phyloP scores from a whole-genome alignment of 2,113 vertebrate species.

The Tympanuchus pallidicinctus region DNA sequence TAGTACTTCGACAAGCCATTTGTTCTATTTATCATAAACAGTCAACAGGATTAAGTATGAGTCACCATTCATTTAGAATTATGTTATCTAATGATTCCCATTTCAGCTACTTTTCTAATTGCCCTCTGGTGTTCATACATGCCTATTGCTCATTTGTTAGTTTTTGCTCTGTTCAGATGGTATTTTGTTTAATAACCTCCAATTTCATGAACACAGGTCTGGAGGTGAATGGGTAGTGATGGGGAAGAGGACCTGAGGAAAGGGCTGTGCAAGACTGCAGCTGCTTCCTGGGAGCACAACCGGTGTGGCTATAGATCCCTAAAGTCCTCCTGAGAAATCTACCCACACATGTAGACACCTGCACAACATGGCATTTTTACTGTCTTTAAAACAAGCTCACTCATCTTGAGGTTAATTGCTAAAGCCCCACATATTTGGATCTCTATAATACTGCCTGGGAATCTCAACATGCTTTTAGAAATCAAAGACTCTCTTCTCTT shows the following conservation, averaged over 20 bases:
- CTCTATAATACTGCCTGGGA: background rate
- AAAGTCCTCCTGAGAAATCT: background rate
- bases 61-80: background rate
- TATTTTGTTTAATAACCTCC: conserved; percentile 20
- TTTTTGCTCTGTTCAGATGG: background rate
- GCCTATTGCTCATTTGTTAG: conserved; percentile 16
- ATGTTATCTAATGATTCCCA: conserved; percentile 8
- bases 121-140: conserved; percentile 30
- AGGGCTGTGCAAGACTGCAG: background rate
- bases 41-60: conserved; percentile 9
- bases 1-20: conserved; percentile 28
- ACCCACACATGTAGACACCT: conserved; percentile 14
- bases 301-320: background rate
- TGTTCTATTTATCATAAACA: background rate
- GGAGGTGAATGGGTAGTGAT: background rate
- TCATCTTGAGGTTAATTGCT: background rate
- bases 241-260: background rate
- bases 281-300: background rate
- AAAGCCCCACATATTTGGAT: background rate
- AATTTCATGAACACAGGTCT: conserved; percentile 2
- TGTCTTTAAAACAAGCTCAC: conserved; percentile 46
- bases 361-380: conserved; percentile 37
- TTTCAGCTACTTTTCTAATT: conserved; percentile 35
- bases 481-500: background rate
- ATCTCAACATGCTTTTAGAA: background rate